phyloP scores from a whole-genome alignment of 2,888 invertebrate species.

The Lepidocyrtoides sp. region DNA sequence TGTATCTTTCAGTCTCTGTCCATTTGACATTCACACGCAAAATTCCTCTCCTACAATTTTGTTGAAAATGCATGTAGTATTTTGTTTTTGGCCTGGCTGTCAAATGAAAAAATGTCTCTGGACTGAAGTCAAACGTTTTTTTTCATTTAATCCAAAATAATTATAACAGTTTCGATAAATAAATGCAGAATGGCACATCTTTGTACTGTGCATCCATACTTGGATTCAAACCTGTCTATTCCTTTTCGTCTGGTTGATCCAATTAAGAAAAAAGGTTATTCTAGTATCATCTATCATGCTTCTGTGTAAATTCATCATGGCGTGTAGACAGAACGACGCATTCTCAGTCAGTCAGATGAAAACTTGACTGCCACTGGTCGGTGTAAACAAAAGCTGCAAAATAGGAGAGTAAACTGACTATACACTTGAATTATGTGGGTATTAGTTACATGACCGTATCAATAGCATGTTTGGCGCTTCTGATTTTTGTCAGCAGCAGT shows the following conservation, averaged over 20 bases:
- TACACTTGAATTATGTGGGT: neutral
- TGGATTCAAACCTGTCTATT: constrained; percentile 8
- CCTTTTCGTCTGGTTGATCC: constrained; percentile 53
- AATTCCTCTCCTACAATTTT: neutral
- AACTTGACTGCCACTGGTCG: neutral
- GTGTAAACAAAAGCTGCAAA: neutral
- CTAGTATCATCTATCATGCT: neutral
- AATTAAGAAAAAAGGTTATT: constrained; percentile 61
- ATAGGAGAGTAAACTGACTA: neutral
- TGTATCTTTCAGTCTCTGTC: too few species aligned
- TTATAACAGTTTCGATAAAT: neutral
- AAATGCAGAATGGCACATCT: neutral
- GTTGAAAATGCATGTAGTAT: too few species aligned
- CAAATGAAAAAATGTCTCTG: neutral
- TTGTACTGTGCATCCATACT: neutral
- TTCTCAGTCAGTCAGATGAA: neutral
- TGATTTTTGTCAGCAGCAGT: constrained; percentile 31
- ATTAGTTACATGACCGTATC: neutral
- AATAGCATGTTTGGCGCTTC: constrained; percentile 34
- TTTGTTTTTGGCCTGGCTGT: neutral
- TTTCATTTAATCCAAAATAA: neutral
- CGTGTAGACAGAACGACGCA: neutral
- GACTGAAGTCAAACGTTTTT: neutral
- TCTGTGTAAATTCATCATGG: neutral
- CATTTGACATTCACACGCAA: neutral